Evolutionary conservation across 2,797 vertebrate genomes (phyloP).

Genomic region (Pampus argenteus): DNA sequence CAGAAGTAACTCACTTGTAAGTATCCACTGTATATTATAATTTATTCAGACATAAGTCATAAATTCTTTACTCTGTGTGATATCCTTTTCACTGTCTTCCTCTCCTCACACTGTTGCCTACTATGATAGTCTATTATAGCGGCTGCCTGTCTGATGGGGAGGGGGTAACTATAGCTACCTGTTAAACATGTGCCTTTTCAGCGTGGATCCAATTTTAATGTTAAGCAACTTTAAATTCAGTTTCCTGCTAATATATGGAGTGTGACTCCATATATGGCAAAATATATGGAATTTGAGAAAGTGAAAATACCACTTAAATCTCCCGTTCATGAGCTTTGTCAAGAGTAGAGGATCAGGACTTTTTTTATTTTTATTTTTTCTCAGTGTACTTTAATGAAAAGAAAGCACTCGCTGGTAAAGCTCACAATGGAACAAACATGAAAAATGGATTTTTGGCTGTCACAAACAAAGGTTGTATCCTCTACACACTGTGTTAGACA

Average conservation of each 20-base stretch:
- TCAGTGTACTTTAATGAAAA: slow-evolving; percentile 60
- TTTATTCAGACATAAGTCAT: slow-evolving; percentile 60
- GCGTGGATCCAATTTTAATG: slow-evolving; percentile 29
- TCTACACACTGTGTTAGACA: slow-evolving; percentile 76
- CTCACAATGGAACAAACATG: slow-evolving; percentile 78
- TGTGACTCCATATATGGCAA: too few relatives aligned
- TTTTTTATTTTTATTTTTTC: slow-evolving; percentile 8
- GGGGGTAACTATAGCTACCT: too few relatives aligned
- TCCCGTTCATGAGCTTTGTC: slow-evolving; percentile 58
- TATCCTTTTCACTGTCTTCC: slow-evolving; percentile 43
- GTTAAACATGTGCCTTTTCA: slow-evolving; percentile 16
- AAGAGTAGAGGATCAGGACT: slow-evolving; percentile 47
- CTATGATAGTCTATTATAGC: slow-evolving; percentile 16
- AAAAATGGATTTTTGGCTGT: slow-evolving; percentile 81
- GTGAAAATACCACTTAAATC: slow-evolving; percentile 44
- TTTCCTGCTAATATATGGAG: slow-evolving; percentile 22
- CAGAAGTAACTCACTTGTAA: slow-evolving; percentile 48
- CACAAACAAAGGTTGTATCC: slow-evolving; percentile 83
- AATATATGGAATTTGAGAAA: too few relatives aligned
- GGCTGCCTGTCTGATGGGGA: too few relatives aligned
- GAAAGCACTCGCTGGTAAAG: slow-evolving; percentile 61
- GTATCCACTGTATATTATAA: slow-evolving; percentile 49
- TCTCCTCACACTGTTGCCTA: slow-evolving; percentile 4
- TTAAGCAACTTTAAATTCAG: slow-evolving; percentile 22
- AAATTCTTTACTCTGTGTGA: slow-evolving; percentile 52